Evolutionary conservation across 2,797 vertebrate genomes (phyloP).

Genomic region (Cynodonichthys magdalenae): DNA sequence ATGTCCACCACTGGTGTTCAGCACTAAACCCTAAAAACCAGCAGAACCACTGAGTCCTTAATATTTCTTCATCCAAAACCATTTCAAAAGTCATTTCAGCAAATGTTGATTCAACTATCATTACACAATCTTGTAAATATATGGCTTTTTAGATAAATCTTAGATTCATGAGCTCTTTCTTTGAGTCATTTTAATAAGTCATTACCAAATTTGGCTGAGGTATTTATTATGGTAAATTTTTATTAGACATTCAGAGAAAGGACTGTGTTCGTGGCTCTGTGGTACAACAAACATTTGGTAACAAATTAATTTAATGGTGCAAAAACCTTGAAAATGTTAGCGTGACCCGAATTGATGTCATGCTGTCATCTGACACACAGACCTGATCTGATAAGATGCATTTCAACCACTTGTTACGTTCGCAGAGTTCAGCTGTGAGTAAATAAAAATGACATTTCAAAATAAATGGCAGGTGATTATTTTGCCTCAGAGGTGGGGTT

Average conservation of each 20-base stretch:
- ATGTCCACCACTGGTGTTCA: too few species aligned
- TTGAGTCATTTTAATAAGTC: too few species aligned
- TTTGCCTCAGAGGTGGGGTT: conserved; percentile 31
- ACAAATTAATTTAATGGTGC: conserved; percentile 45
- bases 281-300: conserved; percentile 54
- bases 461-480: conserved; percentile 36
- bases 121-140: too few species aligned
- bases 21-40: too few species aligned
- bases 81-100: too few species aligned
- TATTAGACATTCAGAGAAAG: conserved; percentile 1
- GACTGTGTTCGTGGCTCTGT: conserved; percentile 13
- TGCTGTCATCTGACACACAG: conserved; percentile 15
- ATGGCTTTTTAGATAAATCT: too few species aligned
- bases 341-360: conserved; percentile 60
- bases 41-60: too few species aligned
- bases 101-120: too few species aligned
- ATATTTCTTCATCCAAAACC: too few species aligned
- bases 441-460: conserved; percentile 9
- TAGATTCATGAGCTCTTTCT: too few species aligned
- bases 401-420: not conserved
- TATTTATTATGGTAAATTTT: not conserved
- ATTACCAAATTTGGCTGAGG: not conserved
- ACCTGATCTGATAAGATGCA: conserved; percentile 24
- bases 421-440: not conserved
- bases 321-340: conserved; percentile 53